These are phyloP conservation scores for Rhynchopsitta pachyrhyncha DNA, from an alignment of 2,113 vertebrate genomes.

Conservation along the genomic window DNA sequence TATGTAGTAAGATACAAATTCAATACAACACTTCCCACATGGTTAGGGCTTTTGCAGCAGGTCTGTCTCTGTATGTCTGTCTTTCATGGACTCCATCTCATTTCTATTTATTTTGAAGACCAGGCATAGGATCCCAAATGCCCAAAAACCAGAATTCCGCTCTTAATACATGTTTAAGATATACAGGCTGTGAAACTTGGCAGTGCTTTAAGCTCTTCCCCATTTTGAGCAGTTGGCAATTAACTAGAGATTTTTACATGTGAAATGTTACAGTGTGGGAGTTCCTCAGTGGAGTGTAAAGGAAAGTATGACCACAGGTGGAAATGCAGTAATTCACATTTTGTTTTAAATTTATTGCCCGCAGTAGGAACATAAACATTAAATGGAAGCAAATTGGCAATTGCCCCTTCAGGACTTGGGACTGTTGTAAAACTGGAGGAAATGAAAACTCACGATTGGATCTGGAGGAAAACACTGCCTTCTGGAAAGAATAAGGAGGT, in stretches of 20 bases:
- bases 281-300: background rate
- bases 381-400: background rate
- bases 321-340: background rate
- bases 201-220: background rate
- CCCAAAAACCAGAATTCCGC: background rate
- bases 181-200: background rate
- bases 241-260: background rate
- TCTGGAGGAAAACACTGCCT: background rate
- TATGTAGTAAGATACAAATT: background rate
- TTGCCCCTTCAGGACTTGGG: background rate
- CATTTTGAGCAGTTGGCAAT: background rate
- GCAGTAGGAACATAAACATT: background rate
- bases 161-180: background rate
- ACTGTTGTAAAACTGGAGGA: background rate
- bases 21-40: background rate
- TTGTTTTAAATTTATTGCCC: background rate
- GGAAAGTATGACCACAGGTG: conserved; percentile 2
- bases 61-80: background rate
- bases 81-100: background rate
- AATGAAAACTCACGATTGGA: background rate
- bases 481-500: background rate
- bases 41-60: background rate
- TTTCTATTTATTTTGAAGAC: background rate
- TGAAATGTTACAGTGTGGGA: background rate
- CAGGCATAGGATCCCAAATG: background rate